phyloP scores from a whole-genome alignment of 1,140 invertebrate genomes.

The Pachyrhynchus sulphureomaculatus region DNA sequence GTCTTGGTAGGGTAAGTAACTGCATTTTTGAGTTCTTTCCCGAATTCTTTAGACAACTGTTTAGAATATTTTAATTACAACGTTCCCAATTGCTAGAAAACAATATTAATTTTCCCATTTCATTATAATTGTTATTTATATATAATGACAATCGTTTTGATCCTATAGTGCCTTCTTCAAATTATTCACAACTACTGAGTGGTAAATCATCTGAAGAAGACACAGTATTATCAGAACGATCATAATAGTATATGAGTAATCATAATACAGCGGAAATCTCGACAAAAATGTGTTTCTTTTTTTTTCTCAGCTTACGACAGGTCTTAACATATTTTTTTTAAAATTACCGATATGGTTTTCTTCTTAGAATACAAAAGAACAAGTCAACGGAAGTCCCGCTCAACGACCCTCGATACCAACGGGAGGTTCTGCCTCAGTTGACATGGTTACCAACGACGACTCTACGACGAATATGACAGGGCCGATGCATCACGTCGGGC shows the following conservation, averaged over 20 bases:
- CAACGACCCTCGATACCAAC: slow-evolving; percentile 40
- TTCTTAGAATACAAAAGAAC: slow-evolving; percentile 22
- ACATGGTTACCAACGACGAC: slow-evolving; percentile 37
- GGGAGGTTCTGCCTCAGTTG: slow-evolving; percentile 33
- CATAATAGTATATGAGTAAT: too few relatives aligned
- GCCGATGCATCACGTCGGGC: neutral
- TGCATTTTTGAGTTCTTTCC: too few relatives aligned
- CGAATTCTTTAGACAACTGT: too few relatives aligned
- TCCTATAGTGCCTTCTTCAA: neutral
- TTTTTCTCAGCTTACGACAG: too few relatives aligned
- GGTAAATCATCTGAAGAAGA: too few relatives aligned
- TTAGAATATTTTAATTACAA: too few relatives aligned
- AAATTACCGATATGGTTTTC: too few relatives aligned
- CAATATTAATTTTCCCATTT: neutral
- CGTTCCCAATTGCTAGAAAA: too few relatives aligned
- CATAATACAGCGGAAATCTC: too few relatives aligned
- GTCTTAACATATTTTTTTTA: too few relatives aligned
- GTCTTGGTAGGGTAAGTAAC: slow-evolving; percentile 30
- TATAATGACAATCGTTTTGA: neutral
- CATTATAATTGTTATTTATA: neutral
- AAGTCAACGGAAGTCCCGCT: slow-evolving; percentile 42
- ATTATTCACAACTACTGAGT: neutral
- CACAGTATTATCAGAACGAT: too few relatives aligned
- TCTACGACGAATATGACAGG: neutral
- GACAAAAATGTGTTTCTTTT: too few relatives aligned